Percentiles rank a stretch among this genome's conserved stretches.
Conservation (phyloP, 2,888 invertebrate species). For the Gari tellinella region DNA sequence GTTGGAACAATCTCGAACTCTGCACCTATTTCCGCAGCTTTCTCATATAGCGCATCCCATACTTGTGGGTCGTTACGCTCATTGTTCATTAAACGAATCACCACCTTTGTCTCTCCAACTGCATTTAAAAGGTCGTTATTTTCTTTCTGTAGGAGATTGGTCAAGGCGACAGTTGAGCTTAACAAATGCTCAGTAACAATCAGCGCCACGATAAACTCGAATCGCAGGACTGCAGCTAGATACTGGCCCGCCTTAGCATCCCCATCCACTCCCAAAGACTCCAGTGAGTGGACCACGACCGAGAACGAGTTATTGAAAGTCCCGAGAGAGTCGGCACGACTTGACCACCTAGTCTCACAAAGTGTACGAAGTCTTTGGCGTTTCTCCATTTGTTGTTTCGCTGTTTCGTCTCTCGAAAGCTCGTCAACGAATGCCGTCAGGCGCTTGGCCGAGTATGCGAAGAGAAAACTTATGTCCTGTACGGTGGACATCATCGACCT, state of each 20-base stretch:
- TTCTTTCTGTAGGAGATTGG: constrained; percentile 14
- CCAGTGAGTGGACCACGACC: constrained; percentile 26
- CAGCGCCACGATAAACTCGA: constrained; percentile 36
- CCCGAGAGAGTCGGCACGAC: constrained; percentile 34
- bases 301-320: constrained; percentile 40
- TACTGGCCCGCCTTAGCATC: constrained; percentile 36
- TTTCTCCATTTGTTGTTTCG: constrained; percentile 11
- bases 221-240: constrained; percentile 27
- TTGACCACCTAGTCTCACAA: constrained; percentile 44
- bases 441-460: constrained; percentile 41
- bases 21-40: too few relatives aligned
- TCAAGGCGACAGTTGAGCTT: constrained; percentile 22
- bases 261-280: constrained; percentile 25
- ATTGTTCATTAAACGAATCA: constrained; percentile 13
- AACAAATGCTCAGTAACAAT: constrained; percentile 38
- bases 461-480: constrained; percentile 36
- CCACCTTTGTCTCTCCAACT: constrained; percentile 18
- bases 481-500: constrained; percentile 41
- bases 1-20: too few relatives aligned
- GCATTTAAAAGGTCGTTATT: constrained; percentile 35
- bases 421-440: constrained; percentile 25
- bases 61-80: constrained; percentile 11
- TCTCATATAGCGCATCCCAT: too few relatives aligned
- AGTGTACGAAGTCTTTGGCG: constrained; percentile 19
- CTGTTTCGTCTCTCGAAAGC: neutral